Percentiles rank a stretch among this genome's conserved stretches.
Conservation (phyloP, 2,888 invertebrate genomes). For the Helicoverpa assulta region DNA sequence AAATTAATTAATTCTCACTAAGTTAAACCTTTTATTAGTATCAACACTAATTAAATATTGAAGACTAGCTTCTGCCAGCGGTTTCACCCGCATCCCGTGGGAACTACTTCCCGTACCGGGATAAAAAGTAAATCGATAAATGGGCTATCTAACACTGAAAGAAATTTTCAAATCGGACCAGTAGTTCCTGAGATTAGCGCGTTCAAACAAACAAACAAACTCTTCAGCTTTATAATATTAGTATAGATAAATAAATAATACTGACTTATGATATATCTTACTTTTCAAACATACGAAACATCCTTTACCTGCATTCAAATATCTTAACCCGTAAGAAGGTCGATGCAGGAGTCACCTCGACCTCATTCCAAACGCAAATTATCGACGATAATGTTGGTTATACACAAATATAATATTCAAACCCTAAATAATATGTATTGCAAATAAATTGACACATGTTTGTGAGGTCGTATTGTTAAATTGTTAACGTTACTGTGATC, state of each 20-base stretch:
- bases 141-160: too few relatives aligned
- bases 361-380: constrained; percentile 46
- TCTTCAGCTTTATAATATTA: too few relatives aligned
- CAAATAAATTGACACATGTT: constrained; percentile 49
- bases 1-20: too few relatives aligned
- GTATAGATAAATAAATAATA: neutral
- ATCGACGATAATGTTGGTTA: constrained; percentile 23
- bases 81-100: too few relatives aligned
- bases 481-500: constrained; percentile 64
- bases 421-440: constrained; percentile 39
- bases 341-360: constrained; percentile 54
- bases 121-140: too few relatives aligned
- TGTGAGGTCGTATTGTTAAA: constrained; percentile 50
- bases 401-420: constrained; percentile 20
- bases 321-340: constrained; percentile 28
- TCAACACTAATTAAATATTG: too few relatives aligned
- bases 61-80: too few relatives aligned
- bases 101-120: too few relatives aligned
- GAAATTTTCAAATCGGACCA: too few relatives aligned
- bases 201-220: too few relatives aligned
- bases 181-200: too few relatives aligned
- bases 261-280: neutral
- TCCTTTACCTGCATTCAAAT: constrained; percentile 29
- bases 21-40: too few relatives aligned
- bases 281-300: constrained; percentile 13